phyloP scores from a whole-genome alignment of 2,113 vertebrate genomes.

The Taurulus bubalis region DNA sequence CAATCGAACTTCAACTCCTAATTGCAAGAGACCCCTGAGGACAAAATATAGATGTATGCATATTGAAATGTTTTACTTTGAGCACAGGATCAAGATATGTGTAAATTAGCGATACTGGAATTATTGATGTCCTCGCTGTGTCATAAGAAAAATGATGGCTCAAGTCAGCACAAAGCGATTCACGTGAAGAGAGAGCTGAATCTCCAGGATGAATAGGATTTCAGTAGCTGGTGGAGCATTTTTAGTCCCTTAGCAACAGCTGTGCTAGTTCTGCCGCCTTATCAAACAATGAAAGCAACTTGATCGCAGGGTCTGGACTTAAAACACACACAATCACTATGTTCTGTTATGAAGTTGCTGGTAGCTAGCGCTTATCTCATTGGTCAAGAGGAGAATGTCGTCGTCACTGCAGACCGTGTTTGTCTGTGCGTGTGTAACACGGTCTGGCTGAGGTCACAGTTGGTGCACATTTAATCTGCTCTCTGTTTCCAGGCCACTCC shows the following conservation, averaged over 20 bases:
- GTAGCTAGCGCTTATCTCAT: slow-evolving; percentile 23
- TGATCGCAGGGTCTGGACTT: background rate
- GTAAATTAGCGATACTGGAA: background rate
- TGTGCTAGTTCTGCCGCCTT: background rate
- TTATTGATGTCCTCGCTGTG: background rate
- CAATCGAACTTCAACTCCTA: background rate
- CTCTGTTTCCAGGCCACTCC: slow-evolving; percentile 75
- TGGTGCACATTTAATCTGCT: slow-evolving; percentile 73
- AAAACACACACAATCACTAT: background rate
- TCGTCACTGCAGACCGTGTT: slow-evolving; percentile 48
- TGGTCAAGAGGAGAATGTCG: slow-evolving; percentile 48
- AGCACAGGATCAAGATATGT: background rate
- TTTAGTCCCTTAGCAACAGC: background rate
- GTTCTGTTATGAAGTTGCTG: slow-evolving; percentile 28
- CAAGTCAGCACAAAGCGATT: background rate
- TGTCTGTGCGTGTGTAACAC: slow-evolving; percentile 56
- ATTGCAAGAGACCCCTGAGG: background rate
- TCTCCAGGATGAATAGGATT: background rate
- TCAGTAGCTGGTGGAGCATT: background rate
- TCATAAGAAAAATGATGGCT: background rate
- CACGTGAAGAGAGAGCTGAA: background rate
- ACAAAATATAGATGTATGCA: background rate
- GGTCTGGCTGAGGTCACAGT: slow-evolving; percentile 68
- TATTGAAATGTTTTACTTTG: background rate
- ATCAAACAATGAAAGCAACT: slow-evolving; percentile 7